Evolutionary conservation across 2,888 invertebrate species (phyloP), one percentile per base, ranked within the genome.

Genomic region (Napeogenes sylphis): DNA sequence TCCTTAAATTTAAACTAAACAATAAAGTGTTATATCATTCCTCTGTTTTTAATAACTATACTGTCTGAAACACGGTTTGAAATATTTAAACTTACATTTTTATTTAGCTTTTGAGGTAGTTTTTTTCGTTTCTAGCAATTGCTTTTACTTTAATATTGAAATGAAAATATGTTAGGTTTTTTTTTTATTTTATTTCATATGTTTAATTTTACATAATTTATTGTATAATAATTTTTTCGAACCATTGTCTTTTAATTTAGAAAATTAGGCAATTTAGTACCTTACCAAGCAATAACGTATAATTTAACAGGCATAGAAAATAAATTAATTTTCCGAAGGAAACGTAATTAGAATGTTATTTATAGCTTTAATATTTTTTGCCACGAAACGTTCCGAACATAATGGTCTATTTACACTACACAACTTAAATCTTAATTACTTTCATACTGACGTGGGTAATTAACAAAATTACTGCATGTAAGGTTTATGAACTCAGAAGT

Each of bases 401-500:
- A 51, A 30, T 13, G 33, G 32, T 51, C 33, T 55, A 38, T 38
- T 33, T 21, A 4, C 13, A 33, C 14, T 59, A 54, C 35, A 38
- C 35, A 58, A 35, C 35, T 30, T 51, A 45, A 57, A 42, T 38
- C 76, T 76, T 77, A 82, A 80, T 81, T 77, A 79, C 75, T 74
- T 71, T 73, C 67, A 74, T 75, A 75, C 68, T 63, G 81, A 77
- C 77, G 70, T 76, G 78, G 79, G 82, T 83, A 85, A 86, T 87
- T 85, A 84, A 82, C 74, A 72, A 83, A 87, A 85, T 86, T 83
- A 83, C 81, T 79, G 74, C 82, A 84, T 82, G 82, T 83, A 81
- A 82, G 80, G 82, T 81, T 82, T 81, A 83, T 81, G 79, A 82
- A 83, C 84, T 85, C 81, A 82, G 82, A 85, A 87, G 85, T 87